Evolutionary conservation across 1,140 invertebrate species (phyloP).

Genomic region (Dryas iulia): DNA sequence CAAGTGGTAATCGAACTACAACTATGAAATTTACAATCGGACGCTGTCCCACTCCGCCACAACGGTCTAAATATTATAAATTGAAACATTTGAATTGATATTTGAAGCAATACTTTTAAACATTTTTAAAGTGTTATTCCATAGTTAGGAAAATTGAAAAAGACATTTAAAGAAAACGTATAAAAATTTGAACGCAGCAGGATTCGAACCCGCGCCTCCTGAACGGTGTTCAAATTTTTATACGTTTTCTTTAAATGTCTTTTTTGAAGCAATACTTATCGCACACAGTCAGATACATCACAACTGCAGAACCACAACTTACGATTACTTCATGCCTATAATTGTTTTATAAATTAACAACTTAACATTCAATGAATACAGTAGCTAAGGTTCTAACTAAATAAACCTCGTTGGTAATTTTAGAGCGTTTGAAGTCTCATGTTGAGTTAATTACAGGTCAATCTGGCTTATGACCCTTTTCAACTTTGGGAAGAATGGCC

Average conservation of each 20-base stretch:
- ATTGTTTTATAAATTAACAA: constrained; percentile 3
- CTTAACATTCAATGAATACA: constrained; percentile 17
- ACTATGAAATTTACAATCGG: neutral
- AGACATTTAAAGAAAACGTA: too few species aligned
- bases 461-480: constrained; percentile 41
- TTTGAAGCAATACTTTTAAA: too few species aligned
- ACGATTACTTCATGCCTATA: neutral
- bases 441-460: constrained; percentile 45
- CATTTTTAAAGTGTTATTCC: too few species aligned
- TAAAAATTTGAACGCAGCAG: too few species aligned
- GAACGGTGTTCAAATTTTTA: too few species aligned
- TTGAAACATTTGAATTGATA: too few species aligned
- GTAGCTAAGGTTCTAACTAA: constrained; percentile 13
- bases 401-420: constrained; percentile 36
- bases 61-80: too few species aligned
- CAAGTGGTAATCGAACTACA: neutral
- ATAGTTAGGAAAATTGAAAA: neutral
- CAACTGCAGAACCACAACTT: neutral
- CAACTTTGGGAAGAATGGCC: constrained; percentile 29
- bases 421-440: constrained; percentile 37
- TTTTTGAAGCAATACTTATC: too few species aligned
- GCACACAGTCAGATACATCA: too few species aligned
- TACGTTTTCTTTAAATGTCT: too few species aligned
- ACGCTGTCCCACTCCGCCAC: too few species aligned
- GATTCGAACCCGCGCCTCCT: too few species aligned